These are phyloP conservation scores for Sphaerodactylus townsendi DNA, from an alignment of 2,113 vertebrate species.

Conservation along the genomic window DNA sequence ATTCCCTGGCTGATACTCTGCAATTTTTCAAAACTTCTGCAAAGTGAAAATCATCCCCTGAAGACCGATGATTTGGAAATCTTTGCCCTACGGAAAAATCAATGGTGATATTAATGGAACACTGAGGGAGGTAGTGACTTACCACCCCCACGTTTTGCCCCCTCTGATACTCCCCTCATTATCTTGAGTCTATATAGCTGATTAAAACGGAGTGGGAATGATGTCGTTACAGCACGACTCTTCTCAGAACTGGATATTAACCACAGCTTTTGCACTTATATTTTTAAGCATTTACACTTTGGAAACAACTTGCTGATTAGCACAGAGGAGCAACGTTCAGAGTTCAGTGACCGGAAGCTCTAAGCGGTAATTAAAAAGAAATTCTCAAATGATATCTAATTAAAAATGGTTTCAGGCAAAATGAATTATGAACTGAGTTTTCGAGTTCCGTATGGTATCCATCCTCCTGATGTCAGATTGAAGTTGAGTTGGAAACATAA, in stretches of 20 bases:
- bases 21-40: not conserved
- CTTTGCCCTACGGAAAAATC: not conserved
- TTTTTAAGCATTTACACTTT: constrained; percentile 56
- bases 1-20: not conserved
- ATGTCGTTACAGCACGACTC: constrained; percentile 18
- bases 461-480: constrained; percentile 37
- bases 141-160: not conserved
- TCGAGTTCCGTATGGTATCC: constrained; percentile 56
- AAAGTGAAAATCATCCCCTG: not conserved
- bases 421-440: constrained; percentile 69
- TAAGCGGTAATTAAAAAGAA: constrained; percentile 70
- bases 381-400: constrained; percentile 74
- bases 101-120: not conserved
- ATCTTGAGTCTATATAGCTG: constrained; percentile 1
- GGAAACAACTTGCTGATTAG: constrained; percentile 60
- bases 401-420: constrained; percentile 76
- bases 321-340: constrained; percentile 58
- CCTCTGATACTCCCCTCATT: too few relatives aligned
- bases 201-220: constrained; percentile 51
- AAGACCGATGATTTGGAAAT: not conserved
- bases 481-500: constrained; percentile 52
- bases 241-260: constrained; percentile 44
- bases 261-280: constrained; percentile 46
- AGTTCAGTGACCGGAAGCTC: constrained; percentile 70
- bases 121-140: constrained; percentile 21